Evolutionary conservation across 2,888 invertebrate genomes (phyloP), one percentile per base, ranked within the genome.

Genomic region (Chirona hameri): DNA sequence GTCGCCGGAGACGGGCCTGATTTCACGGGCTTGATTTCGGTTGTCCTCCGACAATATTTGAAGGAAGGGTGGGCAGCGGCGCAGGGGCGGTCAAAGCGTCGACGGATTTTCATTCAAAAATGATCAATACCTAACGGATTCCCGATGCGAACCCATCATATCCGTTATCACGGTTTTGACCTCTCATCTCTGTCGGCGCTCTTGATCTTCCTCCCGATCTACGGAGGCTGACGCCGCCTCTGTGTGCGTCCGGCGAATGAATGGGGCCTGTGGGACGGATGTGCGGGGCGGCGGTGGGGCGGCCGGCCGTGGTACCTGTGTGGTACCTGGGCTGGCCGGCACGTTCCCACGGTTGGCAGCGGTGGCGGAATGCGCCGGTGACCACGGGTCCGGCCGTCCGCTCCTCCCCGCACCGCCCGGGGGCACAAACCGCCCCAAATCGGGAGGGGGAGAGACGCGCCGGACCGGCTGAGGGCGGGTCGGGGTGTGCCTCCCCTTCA

Each of bases 11-110:
- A 72, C 72, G 27, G 27, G 72, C 10, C 72, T 15, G 72, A 31
- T 72, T 72, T 72, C 72, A 72, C 72, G 72, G 72, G 31, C 31
- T 18, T 72, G 72, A 72, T 72, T 72, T 72, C 72, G 72, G 72
- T 72, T 72, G 72, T 72, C 15, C 72, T 72, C 72, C 29, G 27
- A 72, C 72, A 72, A 72, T 31, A 31, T 72, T 72, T 72, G 72
- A 72, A 72, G 72, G 72, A 72, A 72, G 31, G 72, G 72, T 31
- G 31, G 72, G 29, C 24, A 12, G 52, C 72, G 18, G 18, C 14
- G 18, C 31, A 31, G 29, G 72, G 72, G 72, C 72, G 72, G 10
- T 27, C 18, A 27, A n/a, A 65, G 65, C 65, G 10, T 15, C 52
- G 52, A 12, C 18, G 52, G 52, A 18, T 52, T 18, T 18, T 18